Conservation (phyloP, 35 echinoderm and acorn worm genomes). For the Diadema setosum region DNA sequence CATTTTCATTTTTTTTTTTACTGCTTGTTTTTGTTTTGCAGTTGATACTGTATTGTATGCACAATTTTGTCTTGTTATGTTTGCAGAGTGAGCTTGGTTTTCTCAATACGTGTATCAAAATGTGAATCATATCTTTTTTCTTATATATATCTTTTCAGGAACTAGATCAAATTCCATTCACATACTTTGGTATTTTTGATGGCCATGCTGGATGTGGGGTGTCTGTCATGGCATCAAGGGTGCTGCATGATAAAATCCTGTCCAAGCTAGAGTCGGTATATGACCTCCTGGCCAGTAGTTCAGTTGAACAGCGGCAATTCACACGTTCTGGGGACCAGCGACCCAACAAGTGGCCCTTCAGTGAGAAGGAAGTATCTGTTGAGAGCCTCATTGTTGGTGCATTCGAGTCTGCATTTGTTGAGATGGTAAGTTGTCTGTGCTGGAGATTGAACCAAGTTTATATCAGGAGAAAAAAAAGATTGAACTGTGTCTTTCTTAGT, state of each 20-base stretch:
- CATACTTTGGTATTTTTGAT: conserved; percentile 98
- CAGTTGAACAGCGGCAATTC: conserved; percentile 70
- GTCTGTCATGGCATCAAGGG: conserved; percentile 76
- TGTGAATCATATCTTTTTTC: background rate
- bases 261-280: conserved; percentile 76
- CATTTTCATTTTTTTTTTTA: no score
- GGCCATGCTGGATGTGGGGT: conserved; percentile 91
- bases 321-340: conserved; percentile 53
- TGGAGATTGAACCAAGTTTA: background rate
- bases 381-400: conserved; percentile 88
- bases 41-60: no score
- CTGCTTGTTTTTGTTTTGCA: no score
- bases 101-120: no score
- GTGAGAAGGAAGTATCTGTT: conserved; percentile 76
- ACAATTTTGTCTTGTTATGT: no score
- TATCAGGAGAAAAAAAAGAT: no score
- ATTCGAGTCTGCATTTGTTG: conserved; percentile 82
- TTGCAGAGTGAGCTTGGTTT: no score
- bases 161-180: conserved; percentile 75
- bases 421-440: conserved; percentile 73
- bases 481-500: no score
- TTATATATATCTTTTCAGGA: conserved; percentile 57
- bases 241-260: conserved; percentile 77
- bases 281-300: conserved; percentile 71
- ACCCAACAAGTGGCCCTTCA: conserved; percentile 80